Evolutionary conservation across 2,113 vertebrate species (phyloP), one percentile per base, ranked within the genome.

Genomic region (Climacteris rufus): DNA sequence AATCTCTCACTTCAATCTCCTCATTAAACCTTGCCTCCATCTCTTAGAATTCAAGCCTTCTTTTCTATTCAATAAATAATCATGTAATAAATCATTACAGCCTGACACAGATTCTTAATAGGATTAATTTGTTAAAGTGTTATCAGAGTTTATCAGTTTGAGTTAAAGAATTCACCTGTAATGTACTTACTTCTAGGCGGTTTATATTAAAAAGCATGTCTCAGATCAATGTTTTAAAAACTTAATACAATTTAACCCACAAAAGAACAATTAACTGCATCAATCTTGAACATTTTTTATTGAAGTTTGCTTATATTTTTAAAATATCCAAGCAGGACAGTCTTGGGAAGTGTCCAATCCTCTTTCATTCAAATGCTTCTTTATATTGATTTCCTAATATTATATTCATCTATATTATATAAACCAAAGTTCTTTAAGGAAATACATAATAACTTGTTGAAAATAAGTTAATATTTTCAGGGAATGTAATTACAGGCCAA

Each of bases 11-110:
- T 89, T 94, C 91, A 85, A 87, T 75, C 77, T 87, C 63, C 90
- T 95, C 59, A 89, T 97, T 97, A 97, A 96, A 94, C 42, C 63
- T 96, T 76, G 31, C 35, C 33, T n/a, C 45, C 66, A 68, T 85
- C 88, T 93, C 83, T 59, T 68, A 64, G 31, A 72, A 85, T 21
- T 86, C 30, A 94, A 71, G 40, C 42, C 53, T 81, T 90, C 78
- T 65, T 66, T 82, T 78, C 40, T 83, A 19, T 28, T 89, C 56
- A 82, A 15, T 44, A 50, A 85, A 90, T 56, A 94, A 56, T 47
- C 9, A 53, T 28, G 49, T 42, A 75, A 27, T 21, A 91, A 69
- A 72, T 39, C 66, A 87, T 64, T 68, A 86, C 83, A 60, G 53
- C 47, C 45, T 42, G 50, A 96, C 50, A 27, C 6, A 79, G 10